phyloP scores from a whole-genome alignment of 2,888 invertebrate species.

The Ischnura elegans region DNA sequence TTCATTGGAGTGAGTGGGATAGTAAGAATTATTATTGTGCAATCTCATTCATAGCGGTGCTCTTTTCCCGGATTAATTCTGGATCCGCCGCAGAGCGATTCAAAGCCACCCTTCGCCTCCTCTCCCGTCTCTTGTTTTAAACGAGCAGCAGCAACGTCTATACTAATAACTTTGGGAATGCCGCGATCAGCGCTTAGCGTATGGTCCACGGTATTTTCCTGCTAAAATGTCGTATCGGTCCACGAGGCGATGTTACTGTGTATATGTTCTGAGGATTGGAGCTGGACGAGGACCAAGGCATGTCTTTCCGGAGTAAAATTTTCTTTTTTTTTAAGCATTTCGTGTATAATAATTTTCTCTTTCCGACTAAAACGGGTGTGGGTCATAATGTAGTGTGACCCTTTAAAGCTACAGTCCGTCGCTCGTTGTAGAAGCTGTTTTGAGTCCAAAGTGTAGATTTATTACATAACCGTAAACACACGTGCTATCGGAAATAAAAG shows the following conservation, averaged over 20 bases:
- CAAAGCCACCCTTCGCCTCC: too few species aligned
- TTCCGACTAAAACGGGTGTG: neutral
- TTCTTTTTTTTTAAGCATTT: neutral
- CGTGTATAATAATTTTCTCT: neutral
- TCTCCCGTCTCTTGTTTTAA: neutral
- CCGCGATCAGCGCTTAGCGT: neutral
- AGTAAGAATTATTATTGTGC: neutral
- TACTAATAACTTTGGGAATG: neutral
- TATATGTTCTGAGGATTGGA: neutral
- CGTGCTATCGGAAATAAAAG: too few species aligned
- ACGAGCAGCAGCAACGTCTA: neutral
- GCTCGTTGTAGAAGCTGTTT: too few species aligned
- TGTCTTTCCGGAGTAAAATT: neutral
- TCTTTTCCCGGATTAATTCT: neutral
- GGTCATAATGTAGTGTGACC: neutral
- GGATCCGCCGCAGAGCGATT: neutral
- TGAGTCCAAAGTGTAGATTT: too few species aligned
- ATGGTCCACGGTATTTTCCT: neutral
- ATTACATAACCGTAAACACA: too few species aligned
- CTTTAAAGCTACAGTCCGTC: neutral
- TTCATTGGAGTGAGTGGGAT: neutral
- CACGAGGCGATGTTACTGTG: neutral
- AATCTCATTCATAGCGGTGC: neutral
- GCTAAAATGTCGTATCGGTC: neutral
- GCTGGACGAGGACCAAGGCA: neutral